Conservation (phyloP, 1,140 invertebrate species). For the Charaxes varanes region DNA sequence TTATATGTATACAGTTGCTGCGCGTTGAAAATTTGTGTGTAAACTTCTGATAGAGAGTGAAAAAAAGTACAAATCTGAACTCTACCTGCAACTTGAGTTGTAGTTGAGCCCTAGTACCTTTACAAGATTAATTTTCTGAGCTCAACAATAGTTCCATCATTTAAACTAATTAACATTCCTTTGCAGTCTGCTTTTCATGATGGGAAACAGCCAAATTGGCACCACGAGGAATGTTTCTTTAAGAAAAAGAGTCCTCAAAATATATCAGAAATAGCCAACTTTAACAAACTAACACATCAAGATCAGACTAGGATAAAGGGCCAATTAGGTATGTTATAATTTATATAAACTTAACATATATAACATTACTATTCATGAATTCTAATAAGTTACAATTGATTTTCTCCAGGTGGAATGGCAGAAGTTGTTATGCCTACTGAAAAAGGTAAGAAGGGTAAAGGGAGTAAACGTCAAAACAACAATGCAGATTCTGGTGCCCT, state of each 20-base stretch:
- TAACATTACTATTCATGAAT: too few relatives aligned
- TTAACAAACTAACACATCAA: constrained; percentile 87
- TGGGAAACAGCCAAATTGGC: constrained; percentile 93
- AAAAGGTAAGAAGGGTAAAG: constrained; percentile 49
- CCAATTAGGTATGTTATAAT: constrained; percentile 80
- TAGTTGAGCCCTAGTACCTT: too few relatives aligned
- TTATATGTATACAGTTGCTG: too few relatives aligned
- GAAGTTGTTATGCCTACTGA: constrained; percentile 49
- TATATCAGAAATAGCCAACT: constrained; percentile 88
- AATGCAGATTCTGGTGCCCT: constrained; percentile 53
- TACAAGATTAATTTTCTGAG: too few relatives aligned
- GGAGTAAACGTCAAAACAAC: constrained; percentile 46
- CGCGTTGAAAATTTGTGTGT: too few relatives aligned
- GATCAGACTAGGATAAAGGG: constrained; percentile 91
- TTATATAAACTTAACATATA: too few relatives aligned
- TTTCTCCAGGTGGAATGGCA: too few relatives aligned
- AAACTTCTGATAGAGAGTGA: too few relatives aligned
- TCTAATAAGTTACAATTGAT: too few relatives aligned
- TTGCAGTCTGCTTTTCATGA: constrained; percentile 91
- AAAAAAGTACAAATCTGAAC: too few relatives aligned
- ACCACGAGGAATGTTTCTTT: constrained; percentile 93
- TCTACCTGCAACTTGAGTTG: too few relatives aligned
- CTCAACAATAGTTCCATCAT: too few relatives aligned
- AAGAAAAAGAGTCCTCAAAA: constrained; percentile 83
- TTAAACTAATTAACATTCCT: constrained; percentile 30